Percentiles rank a stretch among this genome's conserved stretches.
Conservation (phyloP, 1,140 invertebrate genomes). For the Protaetia brevitarsis region DNA sequence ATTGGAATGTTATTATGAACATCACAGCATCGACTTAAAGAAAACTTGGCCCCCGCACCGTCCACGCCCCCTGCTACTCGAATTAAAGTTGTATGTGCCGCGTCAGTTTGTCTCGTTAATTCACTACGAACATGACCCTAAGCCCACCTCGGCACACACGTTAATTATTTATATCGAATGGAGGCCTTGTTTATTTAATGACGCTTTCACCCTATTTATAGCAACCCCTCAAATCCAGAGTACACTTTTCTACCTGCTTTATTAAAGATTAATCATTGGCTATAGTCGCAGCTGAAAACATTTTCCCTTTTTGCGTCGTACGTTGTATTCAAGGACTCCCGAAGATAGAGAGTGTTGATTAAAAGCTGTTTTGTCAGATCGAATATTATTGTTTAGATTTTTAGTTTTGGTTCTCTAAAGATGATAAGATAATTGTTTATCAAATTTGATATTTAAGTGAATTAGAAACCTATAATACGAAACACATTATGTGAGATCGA, state of each 20-base stretch:
- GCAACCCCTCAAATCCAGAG: background rate
- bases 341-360: too few relatives aligned
- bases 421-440: too few relatives aligned
- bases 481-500: too few relatives aligned
- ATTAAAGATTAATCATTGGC: slow-evolving; percentile 4
- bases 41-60: background rate
- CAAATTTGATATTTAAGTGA: too few relatives aligned
- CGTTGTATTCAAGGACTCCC: too few relatives aligned
- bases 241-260: slow-evolving; percentile 7
- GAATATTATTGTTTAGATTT: too few relatives aligned
- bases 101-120: background rate
- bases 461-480: too few relatives aligned
- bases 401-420: too few relatives aligned
- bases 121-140: background rate
- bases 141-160: slow-evolving; percentile 4
- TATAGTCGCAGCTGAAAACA: slow-evolving; percentile 6
- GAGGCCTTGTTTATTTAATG: slow-evolving; percentile 27
- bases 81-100: background rate
- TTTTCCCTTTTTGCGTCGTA: too few relatives aligned
- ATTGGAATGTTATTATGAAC: too few relatives aligned
- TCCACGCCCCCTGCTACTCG: background rate
- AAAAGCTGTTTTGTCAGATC: too few relatives aligned
- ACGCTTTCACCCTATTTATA: slow-evolving; percentile 22
- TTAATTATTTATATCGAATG: slow-evolving; percentile 24
- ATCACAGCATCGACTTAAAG: background rate